Base-by-base conservation (phyloP, 2,888 invertebrate species). In the Rotaria macrura region DNA sequence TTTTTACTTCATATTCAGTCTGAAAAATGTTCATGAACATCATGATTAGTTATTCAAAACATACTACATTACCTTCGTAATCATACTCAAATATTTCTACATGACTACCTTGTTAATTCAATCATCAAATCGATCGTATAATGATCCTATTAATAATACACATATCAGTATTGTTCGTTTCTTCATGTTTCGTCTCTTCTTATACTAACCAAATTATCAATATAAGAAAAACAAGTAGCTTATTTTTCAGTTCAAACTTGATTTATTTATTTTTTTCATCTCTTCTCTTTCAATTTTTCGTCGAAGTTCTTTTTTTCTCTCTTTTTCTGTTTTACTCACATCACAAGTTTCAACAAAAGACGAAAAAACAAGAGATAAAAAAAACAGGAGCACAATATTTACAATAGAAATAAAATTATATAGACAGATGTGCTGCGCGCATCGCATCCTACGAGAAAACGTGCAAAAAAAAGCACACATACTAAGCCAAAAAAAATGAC, bases 361-460 rank as follows among this genome's bases (percentile, higher is more conserved):
- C n/a, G 29, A n/a, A 55, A 65, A 65, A 65, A 65, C 12, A 65
- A 17, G 12, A 14, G 12, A 65, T 29, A 65, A 65, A 38, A 65
- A 38, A 14, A 14, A 34, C 17, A 20, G 20, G 29, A 29, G 14
- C n/a, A n/a, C n/a, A 65, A 65, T 65, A 65, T 65, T 65, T 65
- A 65, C 65, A 65, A 17, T 34, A 29, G 34, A 65, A 65, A 65
- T 65, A 65, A 65, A 65, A 65, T 65, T 65, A 34, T 65, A 65
- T 65, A 65, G 65, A 65, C 65, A 65, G 65, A 65, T 65, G 65
- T 65, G 65, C 65, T 65, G 65, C 34, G 65, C 34, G 65, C 65
- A 65, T 65, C 65, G 65, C 34, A 65, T 65, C 65, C 34, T 65
- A 65, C 65, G 38, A 65, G 34, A 65, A 65, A 65, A 34, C 65